phyloP scores from a whole-genome alignment of 1,140 invertebrate species.

The Listronotus bonariensis region DNA sequence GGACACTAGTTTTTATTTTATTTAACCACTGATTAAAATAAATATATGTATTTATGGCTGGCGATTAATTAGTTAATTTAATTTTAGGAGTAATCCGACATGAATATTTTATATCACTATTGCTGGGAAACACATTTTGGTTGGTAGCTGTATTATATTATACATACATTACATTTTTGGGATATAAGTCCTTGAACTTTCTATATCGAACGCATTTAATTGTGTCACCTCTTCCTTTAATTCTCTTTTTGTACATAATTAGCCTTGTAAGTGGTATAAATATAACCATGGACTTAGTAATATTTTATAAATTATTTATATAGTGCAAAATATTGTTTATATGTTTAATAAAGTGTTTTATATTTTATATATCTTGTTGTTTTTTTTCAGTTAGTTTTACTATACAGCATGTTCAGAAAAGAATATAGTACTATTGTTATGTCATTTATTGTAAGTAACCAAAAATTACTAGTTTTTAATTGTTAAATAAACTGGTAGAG shows the following conservation, averaged over 20 bases:
- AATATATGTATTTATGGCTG: too few species aligned
- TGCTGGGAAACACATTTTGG: constrained; percentile 95
- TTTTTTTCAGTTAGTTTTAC: too few species aligned
- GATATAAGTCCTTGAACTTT: constrained; percentile 92
- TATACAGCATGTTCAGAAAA: too few species aligned
- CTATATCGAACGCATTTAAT: constrained; percentile 86
- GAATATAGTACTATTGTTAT: too few species aligned
- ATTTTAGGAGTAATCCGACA: constrained; percentile 75
- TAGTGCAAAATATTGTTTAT: neutral
- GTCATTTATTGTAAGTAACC: too few species aligned
- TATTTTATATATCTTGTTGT: too few species aligned
- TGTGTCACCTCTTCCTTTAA: constrained; percentile 80
- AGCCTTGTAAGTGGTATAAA: constrained; percentile 73
- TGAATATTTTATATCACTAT: constrained; percentile 74
- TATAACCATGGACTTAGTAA: constrained; percentile 73
- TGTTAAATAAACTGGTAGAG: too few species aligned
- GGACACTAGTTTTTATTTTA: too few species aligned
- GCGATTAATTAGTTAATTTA: too few species aligned
- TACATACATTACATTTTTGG: constrained; percentile 95
- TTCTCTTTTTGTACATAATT: constrained; percentile 79
- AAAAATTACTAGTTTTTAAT: too few species aligned
- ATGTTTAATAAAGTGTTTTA: too few species aligned
- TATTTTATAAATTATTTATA: constrained; percentile 68
- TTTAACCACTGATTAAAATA: too few species aligned
- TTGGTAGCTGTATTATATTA: constrained; percentile 90